Conservation (phyloP, 2,888 invertebrate genomes). For the Clepsis dumicolana region DNA sequence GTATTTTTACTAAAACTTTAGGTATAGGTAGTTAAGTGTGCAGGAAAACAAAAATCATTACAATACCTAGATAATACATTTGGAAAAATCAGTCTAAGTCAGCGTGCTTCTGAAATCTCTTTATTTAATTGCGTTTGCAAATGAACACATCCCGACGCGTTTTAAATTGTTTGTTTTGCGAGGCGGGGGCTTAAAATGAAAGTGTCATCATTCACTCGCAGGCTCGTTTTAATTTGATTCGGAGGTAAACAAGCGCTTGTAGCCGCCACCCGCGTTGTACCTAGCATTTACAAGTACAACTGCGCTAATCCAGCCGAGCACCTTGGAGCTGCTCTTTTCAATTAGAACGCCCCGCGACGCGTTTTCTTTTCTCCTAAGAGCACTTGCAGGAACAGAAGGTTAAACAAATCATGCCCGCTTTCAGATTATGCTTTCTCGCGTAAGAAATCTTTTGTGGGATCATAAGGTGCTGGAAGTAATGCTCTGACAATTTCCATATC, state of each 20-base stretch:
- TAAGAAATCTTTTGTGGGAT: constrained; percentile 26
- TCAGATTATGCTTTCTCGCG: constrained; percentile 16
- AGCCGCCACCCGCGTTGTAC: background rate
- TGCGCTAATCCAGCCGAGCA: constrained; percentile 15
- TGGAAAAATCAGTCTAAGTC: constrained; percentile 1
- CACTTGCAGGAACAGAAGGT: constrained; percentile 17
- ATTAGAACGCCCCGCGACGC: constrained; percentile 20
- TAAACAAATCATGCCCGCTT: constrained; percentile 33
- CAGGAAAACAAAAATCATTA: no score
- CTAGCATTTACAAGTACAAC: constrained; percentile 9
- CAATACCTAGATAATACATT: no score
- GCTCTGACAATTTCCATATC: background rate
- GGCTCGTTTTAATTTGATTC: constrained; percentile 19
- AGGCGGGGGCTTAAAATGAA: constrained; percentile 11
- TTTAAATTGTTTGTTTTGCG: constrained; percentile 18
- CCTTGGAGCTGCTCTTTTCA: constrained; percentile 27
- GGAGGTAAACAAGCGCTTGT: background rate
- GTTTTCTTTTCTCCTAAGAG: constrained; percentile 20
- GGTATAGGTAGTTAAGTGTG: no score
- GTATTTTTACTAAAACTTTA: no score
- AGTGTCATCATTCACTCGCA: constrained; percentile 24
- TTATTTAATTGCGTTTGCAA: constrained; percentile 18
- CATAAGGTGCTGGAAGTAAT: constrained; percentile 19
- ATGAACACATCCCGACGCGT: constrained; percentile 13
- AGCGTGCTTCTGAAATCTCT: constrained; percentile 3